Evolutionary conservation across 2,113 vertebrate species (phyloP), one percentile per base, ranked within the genome.

Genomic region (Solenodon paradoxus): DNA sequence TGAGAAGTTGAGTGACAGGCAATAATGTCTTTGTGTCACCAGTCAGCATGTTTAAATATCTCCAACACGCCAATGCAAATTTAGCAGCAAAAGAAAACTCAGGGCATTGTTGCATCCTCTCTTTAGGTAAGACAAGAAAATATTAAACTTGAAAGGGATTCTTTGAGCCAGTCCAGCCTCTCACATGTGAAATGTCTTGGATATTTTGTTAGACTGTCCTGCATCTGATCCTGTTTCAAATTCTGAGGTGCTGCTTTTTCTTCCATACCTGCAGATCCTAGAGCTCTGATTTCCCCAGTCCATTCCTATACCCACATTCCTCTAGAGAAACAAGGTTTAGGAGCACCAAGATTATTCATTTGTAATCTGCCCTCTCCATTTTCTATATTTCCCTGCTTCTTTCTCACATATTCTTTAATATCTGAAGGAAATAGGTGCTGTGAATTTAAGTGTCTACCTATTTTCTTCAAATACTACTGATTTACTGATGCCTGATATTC

Each of bases 111-210:
- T 3, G 12, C 24, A 53, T 20, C 6, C 7, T 42, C 6, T 35
- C 40, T 51, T 74, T 35, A 16, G n/a, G 20, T 3, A 63, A 51
- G 22, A 63, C 24, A 10, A 53, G n/a, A 63, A 49, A 20, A 68
- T 22, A 8, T 28, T 59, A 89, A 75, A 35, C 63, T n/a, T 96
- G 53, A 30, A 88, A 61, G 51, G 42, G 66, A 81, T 28, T 32
- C 6, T 63, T 13, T 26, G 32, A 35, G 35, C 49, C 10, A 10
- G 17, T 3, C 22, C 17, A 80, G 17, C n/a, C 13, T 26, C 45
- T 81, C 13, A 5, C 7, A 0, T 35, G 28, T 19, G 26, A 24
- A 15, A 69, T 47, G 28, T 32, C 28, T 47, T 5, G 17, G 19
- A 72, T 8, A 20, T 91, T 91, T 78, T 12, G 61, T n/a, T 75